These are phyloP conservation scores for Octomys mimax DNA, from an alignment of 2,797 vertebrate species.

Conservation along the genomic window DNA sequence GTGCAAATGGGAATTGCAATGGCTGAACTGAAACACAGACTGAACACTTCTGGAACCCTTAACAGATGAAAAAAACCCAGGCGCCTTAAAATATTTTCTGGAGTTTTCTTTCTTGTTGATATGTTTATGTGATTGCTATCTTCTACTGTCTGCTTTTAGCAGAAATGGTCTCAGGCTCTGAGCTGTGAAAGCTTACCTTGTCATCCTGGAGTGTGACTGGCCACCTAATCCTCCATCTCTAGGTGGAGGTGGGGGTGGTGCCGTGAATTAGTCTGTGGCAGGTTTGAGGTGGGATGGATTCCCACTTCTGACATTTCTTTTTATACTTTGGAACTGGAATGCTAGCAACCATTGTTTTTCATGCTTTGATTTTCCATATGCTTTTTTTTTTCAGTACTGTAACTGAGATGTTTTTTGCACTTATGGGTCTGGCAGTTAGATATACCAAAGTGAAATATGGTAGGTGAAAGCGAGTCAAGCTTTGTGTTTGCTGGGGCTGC, in stretches of 20 bases:
- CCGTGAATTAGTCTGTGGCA: background rate
- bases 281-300: background rate
- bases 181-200: background rate
- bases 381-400: background rate
- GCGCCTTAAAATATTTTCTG: constrained; percentile 32
- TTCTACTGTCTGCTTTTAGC: constrained; percentile 1
- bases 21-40: background rate
- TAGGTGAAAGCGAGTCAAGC: background rate
- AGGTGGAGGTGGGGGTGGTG: background rate
- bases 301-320: constrained; percentile 10
- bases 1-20: background rate
- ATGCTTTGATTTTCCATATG: background rate
- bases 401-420: background rate
- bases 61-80: background rate
- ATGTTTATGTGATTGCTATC: background rate
- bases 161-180: constrained; percentile 20
- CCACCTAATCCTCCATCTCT: background rate
- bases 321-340: background rate
- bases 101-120: constrained; percentile 52
- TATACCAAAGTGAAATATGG: background rate
- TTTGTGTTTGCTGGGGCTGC: background rate
- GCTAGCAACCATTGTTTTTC: background rate
- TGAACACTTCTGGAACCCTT: background rate
- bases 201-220: background rate
- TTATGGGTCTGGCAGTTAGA: background rate